These are phyloP conservation scores for Triops cancriformis DNA, from an alignment of 1,140 invertebrate species.

Conservation along the genomic window DNA sequence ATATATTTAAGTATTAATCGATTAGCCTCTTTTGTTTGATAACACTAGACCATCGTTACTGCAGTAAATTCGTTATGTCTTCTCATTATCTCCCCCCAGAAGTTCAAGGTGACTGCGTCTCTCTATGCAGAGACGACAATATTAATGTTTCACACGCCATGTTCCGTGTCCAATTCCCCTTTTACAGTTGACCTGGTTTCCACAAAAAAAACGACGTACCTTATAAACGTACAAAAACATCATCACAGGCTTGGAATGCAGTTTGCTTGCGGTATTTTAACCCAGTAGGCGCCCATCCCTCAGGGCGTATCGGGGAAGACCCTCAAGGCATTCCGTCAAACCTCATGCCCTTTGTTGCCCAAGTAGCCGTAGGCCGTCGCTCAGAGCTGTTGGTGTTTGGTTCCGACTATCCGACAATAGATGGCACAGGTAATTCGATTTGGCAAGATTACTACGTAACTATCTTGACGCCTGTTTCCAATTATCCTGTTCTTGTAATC, in stretches of 20 bases:
- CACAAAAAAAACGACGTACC: background rate
- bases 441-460: background rate
- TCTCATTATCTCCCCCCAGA: background rate
- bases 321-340: constrained; percentile 93
- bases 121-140: background rate
- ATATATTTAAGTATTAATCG: too few relatives aligned
- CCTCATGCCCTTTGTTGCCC: constrained; percentile 91
- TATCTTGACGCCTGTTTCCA: background rate
- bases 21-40: too few relatives aligned
- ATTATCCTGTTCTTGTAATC: background rate
- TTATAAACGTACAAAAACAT: background rate
- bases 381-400: constrained; percentile 77
- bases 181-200: background rate
- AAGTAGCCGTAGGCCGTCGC: constrained; percentile 86
- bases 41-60: too few relatives aligned
- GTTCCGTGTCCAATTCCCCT: background rate
- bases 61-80: background rate
- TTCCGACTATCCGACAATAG: constrained; percentile 82
- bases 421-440: constrained; percentile 73
- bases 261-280: constrained; percentile 91
- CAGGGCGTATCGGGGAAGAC: constrained; percentile 91
- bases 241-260: constrained; percentile 57
- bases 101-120: background rate
- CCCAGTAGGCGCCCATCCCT: constrained; percentile 92
- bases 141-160: background rate